These are phyloP conservation scores for Etia nguti DNA, from an alignment of 2,113 vertebrate species.

Conservation along the genomic window DNA sequence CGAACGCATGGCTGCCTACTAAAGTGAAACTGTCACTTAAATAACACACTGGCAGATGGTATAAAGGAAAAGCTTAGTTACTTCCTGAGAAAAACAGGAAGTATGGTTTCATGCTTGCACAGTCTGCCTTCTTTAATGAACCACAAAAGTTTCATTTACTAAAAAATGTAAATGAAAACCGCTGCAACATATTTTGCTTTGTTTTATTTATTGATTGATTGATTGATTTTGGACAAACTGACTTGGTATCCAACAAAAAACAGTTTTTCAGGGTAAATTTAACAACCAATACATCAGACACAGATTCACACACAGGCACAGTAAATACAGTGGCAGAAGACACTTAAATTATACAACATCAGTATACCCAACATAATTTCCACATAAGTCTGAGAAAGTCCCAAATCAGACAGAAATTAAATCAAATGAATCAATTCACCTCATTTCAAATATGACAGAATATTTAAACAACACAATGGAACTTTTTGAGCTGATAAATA, in stretches of 20 bases:
- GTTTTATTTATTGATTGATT: background rate
- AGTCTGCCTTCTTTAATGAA: background rate
- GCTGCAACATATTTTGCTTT: background rate
- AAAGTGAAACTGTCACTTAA: background rate
- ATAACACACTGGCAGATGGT: background rate
- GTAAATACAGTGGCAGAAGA: background rate
- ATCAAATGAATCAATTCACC: background rate
- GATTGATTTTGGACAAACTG: background rate
- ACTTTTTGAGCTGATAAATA: background rate
- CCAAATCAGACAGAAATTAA: background rate
- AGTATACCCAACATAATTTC: background rate
- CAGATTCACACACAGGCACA: background rate
- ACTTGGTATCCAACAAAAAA: background rate
- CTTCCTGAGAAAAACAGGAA: slow-evolving; percentile 17
- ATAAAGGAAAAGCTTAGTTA: background rate
- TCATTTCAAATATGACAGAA: background rate
- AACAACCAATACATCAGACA: background rate
- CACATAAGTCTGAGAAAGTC: fast-evolving
- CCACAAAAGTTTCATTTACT: slow-evolving; percentile 8
- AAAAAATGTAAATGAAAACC: background rate
- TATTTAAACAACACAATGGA: background rate
- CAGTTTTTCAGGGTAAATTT: background rate
- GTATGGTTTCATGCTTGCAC: background rate
- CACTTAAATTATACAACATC: background rate
- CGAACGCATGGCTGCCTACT: background rate